Base-by-base conservation (phyloP, 2,888 invertebrate species). In the Dryomyza anilis region DNA sequence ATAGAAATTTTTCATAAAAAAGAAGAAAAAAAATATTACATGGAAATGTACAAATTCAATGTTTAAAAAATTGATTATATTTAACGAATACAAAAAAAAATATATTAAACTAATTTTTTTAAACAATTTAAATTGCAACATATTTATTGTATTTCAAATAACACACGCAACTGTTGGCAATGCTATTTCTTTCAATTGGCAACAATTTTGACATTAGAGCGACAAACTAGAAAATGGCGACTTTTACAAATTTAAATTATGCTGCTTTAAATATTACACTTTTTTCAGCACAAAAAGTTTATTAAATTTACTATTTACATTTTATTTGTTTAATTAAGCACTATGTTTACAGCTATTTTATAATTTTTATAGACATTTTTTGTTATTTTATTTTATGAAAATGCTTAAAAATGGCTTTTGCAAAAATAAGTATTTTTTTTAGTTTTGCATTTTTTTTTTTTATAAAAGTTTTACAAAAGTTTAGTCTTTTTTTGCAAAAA, bases 401-500 rank as follows among this genome's bases (percentile, higher is more conserved):
- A 14, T 55, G 33, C 36, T 8, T 19, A 55, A 58, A 58, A 46
- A 58, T 58, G 58, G 43, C 55, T 21, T 33, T 7, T 55, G 33
- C 55, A 30, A 55, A 55, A 55, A 36, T 55, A 46, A 12, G 33
- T 16, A 16, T 33, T 16, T 21, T 30, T 10, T 19, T n/a, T 53
- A 7, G 1, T 30, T 30, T 16, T 30, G 6, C 6, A 0, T 16
- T 19, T 46, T 29, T 29, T 58, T 27, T 27, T 46, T 53, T 30
- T 45, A 59, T n/a, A 48, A 59, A 58, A 30, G 7, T 58, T 39
- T 56, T 43, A 56, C 39, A 57, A 57, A 60, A n/a, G 14, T 60
- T 48, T 23, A 8, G 8, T 23, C 10, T 16, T 19, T 39, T 56
- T 61, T 25, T 64, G 52, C 68, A 68, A 71, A 71, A 72, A 67